Conservation (phyloP, 1,140 invertebrate genomes). For the Drosophila parabipectinata region DNA sequence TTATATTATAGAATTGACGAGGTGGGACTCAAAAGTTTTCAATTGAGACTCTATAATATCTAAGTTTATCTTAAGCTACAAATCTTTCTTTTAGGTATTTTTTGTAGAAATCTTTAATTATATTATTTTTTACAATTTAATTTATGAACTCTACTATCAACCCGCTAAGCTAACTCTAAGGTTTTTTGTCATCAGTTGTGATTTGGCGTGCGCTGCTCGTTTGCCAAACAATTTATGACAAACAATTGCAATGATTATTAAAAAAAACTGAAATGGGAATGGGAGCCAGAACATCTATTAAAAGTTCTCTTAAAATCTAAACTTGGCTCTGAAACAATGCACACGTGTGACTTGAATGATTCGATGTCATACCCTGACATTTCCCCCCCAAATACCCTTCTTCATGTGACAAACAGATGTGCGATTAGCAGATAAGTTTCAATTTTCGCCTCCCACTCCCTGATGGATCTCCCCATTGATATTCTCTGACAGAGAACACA, state of each 20-base stretch:
- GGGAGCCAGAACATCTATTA: slow-evolving; percentile 60
- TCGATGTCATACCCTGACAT: slow-evolving; percentile 5
- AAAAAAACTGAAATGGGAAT: background rate
- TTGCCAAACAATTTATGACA: slow-evolving; percentile 68
- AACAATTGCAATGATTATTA: slow-evolving; percentile 34
- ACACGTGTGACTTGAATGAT: slow-evolving; percentile 57
- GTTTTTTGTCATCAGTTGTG: slow-evolving; percentile 61
- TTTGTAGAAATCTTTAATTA: background rate
- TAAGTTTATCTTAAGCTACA: background rate
- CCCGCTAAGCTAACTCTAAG: slow-evolving; percentile 28
- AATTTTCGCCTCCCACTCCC: slow-evolving; percentile 39
- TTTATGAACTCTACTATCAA: slow-evolving; percentile 22
- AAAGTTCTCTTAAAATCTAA: slow-evolving; percentile 55
- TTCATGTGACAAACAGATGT: slow-evolving; percentile 79
- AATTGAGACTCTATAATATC: too few relatives aligned
- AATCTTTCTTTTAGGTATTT: background rate
- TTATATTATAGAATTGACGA: slow-evolving; percentile 8
- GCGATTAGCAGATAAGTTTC: slow-evolving; percentile 80
- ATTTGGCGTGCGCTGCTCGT: slow-evolving; percentile 69
- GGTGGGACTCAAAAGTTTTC: slow-evolving; percentile 10
- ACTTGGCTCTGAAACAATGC: slow-evolving; percentile 29
- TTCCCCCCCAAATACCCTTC: background rate
- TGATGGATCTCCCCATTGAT: slow-evolving; percentile 55
- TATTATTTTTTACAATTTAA: background rate
- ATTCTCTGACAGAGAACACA: slow-evolving; percentile 30